Evolutionary conservation across 2,113 vertebrate species (phyloP).

Genomic region (Lepus americanus): DNA sequence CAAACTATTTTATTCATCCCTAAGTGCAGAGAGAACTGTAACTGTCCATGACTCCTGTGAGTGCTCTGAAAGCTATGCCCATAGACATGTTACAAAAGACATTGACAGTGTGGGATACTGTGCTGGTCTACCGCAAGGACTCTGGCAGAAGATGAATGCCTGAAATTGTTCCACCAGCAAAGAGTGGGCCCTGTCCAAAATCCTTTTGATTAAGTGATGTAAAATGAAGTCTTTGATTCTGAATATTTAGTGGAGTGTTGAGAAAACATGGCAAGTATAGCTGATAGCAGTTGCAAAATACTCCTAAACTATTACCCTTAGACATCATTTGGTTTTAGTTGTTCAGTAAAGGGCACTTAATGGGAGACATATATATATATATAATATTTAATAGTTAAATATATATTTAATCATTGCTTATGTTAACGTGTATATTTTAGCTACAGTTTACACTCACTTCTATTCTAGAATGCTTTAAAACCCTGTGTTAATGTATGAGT

Average conservation of each 20-base stretch:
- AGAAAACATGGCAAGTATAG: not conserved
- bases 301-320: not conserved
- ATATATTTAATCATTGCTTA: not conserved
- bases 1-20: conserved; percentile 8
- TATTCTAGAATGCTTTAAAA: not conserved
- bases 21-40: not conserved
- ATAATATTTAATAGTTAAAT: too few relatives aligned
- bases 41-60: not conserved
- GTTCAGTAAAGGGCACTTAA: not conserved
- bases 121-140: not conserved
- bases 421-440: not conserved
- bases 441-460: not conserved
- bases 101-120: fast-evolving
- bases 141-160: not conserved
- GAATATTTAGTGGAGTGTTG: not conserved
- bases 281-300: not conserved
- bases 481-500: not conserved
- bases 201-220: not conserved
- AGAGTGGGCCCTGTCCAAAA: not conserved
- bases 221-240: not conserved
- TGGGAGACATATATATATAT: too few relatives aligned
- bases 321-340: not conserved
- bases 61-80: not conserved
- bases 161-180: not conserved
- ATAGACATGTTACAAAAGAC: not conserved